phyloP scores from a whole-genome alignment of 2,113 vertebrate species.

The Leptosomus discolor region DNA sequence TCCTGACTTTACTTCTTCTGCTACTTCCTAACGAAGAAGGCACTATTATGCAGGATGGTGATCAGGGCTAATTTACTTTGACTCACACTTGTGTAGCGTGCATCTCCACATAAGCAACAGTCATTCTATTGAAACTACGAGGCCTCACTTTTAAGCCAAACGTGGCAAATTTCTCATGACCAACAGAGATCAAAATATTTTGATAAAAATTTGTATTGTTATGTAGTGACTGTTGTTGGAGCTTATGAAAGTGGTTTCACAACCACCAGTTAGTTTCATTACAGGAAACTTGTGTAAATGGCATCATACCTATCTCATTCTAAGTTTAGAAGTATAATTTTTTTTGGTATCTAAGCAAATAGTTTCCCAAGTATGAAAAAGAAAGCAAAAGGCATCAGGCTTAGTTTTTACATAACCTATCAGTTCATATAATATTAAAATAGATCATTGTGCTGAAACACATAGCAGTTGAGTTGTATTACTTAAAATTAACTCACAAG shows the following conservation, averaged over 20 bases:
- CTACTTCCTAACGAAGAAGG: not conserved
- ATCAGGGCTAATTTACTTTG: not conserved
- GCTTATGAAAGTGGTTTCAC: not conserved
- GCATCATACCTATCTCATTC: not conserved
- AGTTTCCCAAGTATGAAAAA: not conserved
- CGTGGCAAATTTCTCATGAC: not conserved
- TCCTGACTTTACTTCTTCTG: too few relatives aligned
- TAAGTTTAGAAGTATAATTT: not conserved
- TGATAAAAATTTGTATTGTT: not conserved
- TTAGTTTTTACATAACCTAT: not conserved
- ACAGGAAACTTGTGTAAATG: not conserved
- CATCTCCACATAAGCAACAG: not conserved
- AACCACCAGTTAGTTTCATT: not conserved
- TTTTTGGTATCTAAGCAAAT: not conserved
- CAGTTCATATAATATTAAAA: not conserved
- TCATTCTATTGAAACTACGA: not conserved
- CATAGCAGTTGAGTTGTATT: not conserved
- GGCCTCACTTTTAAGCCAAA: not conserved
- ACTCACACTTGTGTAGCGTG: not conserved
- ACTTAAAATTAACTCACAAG: not conserved
- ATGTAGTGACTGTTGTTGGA: not conserved
- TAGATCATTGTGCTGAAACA: not conserved
- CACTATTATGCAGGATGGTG: not conserved
- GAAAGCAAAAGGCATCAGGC: not conserved
- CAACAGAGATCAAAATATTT: not conserved